Conservation (phyloP, 2,888 invertebrate genomes). For the Rhagonycha lutea region DNA sequence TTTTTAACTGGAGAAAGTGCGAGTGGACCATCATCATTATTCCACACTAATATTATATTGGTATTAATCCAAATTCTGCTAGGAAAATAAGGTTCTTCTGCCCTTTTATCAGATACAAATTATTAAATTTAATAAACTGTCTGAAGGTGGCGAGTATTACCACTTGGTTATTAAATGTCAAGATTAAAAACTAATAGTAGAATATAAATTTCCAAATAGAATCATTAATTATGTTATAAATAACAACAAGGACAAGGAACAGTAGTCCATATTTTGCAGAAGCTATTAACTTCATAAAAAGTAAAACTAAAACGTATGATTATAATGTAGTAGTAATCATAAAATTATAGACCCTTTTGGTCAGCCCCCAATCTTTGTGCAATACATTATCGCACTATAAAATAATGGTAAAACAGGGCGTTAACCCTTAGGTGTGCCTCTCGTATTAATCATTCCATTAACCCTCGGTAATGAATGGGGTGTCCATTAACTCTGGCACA, state of each 20-base stretch:
- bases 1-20: too few species aligned
- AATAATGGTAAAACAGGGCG: not conserved
- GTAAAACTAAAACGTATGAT: not conserved
- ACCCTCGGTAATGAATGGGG: not conserved
- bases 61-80: too few species aligned
- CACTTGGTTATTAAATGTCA: not conserved
- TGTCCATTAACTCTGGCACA: not conserved
- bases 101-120: not conserved
- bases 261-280: not conserved
- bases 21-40: too few species aligned
- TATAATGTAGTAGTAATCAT: not conserved
- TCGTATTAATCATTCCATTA: not conserved
- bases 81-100: not conserved
- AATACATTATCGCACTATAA: not conserved
- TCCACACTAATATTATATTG: too few species aligned
- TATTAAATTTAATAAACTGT: not conserved
- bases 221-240: not conserved
- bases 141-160: not conserved
- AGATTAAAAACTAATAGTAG: not conserved
- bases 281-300: not conserved
- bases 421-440: not conserved
- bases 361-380: not conserved
- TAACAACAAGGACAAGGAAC: not conserved
- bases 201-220: not conserved
- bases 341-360: not conserved